Percentiles rank a stretch among this genome's conserved stretches.
Evolutionary conservation across 2,888 invertebrate genomes (phyloP).

Genomic region (Noctua janthina): DNA sequence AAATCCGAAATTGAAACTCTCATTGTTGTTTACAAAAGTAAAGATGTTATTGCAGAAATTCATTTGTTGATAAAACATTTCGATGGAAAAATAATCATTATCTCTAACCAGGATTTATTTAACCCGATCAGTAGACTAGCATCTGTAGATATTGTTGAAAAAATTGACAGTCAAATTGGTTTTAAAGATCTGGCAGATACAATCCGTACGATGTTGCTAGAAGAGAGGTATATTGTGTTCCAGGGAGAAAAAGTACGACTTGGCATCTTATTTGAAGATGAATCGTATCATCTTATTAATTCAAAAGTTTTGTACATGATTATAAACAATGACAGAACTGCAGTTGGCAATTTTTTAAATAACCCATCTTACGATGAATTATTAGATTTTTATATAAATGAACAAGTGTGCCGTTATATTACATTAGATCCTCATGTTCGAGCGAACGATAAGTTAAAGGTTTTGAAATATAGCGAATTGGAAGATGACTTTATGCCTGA

Average conservation of each 20-base stretch:
- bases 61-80: conserved; percentile 22
- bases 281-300: conserved; percentile 39
- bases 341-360: conserved; percentile 35
- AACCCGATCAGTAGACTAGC: not conserved
- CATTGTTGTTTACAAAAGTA: conserved; percentile 30
- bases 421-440: conserved; percentile 22
- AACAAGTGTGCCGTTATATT: conserved; percentile 47
- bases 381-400: conserved; percentile 45
- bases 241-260: conserved; percentile 47
- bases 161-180: conserved; percentile 26
- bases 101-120: conserved; percentile 16
- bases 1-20: conserved; percentile 17
- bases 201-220: conserved; percentile 31
- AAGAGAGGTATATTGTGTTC: conserved; percentile 49
- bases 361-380: conserved; percentile 41
- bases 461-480: conserved; percentile 26
- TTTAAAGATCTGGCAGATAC: conserved; percentile 36
- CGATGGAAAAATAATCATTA: conserved; percentile 46
- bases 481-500: not conserved
- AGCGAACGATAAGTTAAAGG: not conserved
- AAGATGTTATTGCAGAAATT: conserved; percentile 15
- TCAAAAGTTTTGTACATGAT: conserved; percentile 45
- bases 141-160: not conserved
- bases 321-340: conserved; percentile 47
- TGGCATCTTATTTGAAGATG: conserved; percentile 14